Evolutionary conservation across 2,797 vertebrate genomes (phyloP).

Genomic region (Decapterus maruadsi): DNA sequence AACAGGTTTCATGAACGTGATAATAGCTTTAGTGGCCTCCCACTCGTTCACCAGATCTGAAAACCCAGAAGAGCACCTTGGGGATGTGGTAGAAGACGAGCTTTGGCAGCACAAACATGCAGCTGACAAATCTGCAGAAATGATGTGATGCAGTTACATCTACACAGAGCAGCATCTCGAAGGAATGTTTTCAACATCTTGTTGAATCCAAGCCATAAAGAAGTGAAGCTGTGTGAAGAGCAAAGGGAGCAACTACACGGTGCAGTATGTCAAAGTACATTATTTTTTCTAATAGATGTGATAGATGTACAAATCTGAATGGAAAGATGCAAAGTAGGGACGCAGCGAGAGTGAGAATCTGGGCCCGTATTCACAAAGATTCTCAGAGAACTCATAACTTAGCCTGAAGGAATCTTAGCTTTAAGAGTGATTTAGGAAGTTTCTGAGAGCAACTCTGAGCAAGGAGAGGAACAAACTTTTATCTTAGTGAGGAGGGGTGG

Average conservation of each 20-base stretch:
- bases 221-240: background rate
- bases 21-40: background rate
- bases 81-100: background rate
- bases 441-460: too few relatives aligned
- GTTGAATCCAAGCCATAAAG: background rate
- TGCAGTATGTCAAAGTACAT: background rate
- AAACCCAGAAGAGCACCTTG: background rate
- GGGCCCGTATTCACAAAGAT: too few relatives aligned
- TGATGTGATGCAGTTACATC: background rate
- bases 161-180: background rate
- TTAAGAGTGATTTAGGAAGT: too few relatives aligned
- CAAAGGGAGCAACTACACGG: background rate
- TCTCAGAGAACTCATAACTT: too few relatives aligned
- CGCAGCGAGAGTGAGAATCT: too few relatives aligned
- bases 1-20: constrained; percentile 31
- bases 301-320: background rate
- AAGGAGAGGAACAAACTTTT: too few relatives aligned
- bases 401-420: too few relatives aligned
- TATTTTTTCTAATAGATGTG: background rate
- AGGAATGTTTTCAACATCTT: background rate
- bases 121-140: background rate
- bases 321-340: background rate
- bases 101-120: background rate
- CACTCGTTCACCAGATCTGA: background rate
- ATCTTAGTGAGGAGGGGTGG: too few relatives aligned